A percentile compares a stretch with the other conserved stretches of the same genome.
phyloP scores from a whole-genome alignment of 2,113 vertebrate species.

The Leuciscus idus region DNA sequence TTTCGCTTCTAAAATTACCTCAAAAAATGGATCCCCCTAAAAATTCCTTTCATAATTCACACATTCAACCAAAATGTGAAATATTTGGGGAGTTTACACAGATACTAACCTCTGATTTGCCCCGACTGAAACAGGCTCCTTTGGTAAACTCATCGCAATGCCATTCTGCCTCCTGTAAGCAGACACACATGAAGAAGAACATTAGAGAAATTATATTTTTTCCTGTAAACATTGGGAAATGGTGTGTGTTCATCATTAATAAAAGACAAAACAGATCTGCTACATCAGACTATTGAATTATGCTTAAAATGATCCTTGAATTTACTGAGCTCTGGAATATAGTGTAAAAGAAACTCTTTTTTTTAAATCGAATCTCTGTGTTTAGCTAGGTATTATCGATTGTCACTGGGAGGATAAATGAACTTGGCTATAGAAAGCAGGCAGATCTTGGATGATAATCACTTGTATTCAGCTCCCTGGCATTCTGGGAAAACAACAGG shows the following conservation, averaged over 20 bases:
- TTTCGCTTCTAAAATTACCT: not conserved
- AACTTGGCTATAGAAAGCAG: constrained; percentile 49
- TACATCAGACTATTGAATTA: not conserved
- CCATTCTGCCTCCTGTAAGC: constrained; percentile 88
- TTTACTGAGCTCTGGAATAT: not conserved
- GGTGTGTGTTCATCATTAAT: not conserved
- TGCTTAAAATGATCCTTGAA: not conserved
- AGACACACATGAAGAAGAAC: constrained; percentile 44
- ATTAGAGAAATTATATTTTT: not conserved
- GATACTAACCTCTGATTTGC: constrained; percentile 90
- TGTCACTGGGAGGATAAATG: constrained; percentile 48
- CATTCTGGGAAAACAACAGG: constrained; percentile 36
- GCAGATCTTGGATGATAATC: constrained; percentile 51
- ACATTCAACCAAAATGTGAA: not conserved
- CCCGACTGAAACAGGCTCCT: constrained; percentile 94
- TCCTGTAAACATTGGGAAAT: not conserved
- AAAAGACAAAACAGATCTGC: not conserved
- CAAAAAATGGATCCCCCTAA: not conserved
- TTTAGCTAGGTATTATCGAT: constrained; percentile 48
- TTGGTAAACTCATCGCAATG: constrained; percentile 92
- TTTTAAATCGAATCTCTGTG: not conserved
- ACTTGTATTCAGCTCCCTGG: constrained; percentile 17
- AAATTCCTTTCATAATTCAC: not conserved
- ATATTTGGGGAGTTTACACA: not conserved
- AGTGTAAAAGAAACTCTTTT: constrained; percentile 6